phyloP scores from a whole-genome alignment of 37 sponge, comb jelly and placozoan species.

The Agelas oroides region DNA sequence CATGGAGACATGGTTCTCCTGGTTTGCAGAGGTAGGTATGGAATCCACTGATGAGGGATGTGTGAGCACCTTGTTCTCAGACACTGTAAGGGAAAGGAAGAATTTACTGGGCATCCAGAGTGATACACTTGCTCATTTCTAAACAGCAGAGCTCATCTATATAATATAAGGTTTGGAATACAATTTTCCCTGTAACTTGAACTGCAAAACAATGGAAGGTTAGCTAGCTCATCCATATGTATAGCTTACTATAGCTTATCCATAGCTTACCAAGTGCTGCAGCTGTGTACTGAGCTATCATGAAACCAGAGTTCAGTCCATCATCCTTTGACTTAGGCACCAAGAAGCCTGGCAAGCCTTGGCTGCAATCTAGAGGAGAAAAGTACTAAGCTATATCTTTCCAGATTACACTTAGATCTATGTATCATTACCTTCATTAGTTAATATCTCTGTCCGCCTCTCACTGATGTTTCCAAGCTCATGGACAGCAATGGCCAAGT shows the following conservation, averaged over 20 bases:
- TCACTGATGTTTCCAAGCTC: conserved; percentile 92
- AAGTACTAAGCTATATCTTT: no score
- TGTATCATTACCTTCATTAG: not conserved
- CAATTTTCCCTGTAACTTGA: no score
- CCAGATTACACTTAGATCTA: not conserved
- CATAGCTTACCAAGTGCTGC: conserved; percentile 75
- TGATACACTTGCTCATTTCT: no score
- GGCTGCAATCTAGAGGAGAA: not conserved
- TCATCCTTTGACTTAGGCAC: not conserved
- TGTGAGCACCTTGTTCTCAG: conserved; percentile 92
- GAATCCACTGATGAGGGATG: conserved; percentile 94
- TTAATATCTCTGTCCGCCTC: conserved; percentile 70
- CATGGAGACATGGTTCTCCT: conserved; percentile 97
- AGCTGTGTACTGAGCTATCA: conserved; percentile 90
- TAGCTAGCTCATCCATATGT: no score
- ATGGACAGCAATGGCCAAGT: conserved; percentile 90
- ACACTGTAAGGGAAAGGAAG: conserved; percentile 54
- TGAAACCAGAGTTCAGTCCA: conserved; percentile 64
- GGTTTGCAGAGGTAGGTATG: conserved; percentile 83
- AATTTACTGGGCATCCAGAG: not conserved
- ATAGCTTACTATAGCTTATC: no score
- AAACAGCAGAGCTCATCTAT: no score
- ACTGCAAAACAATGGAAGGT: no score
- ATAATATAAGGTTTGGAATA: no score
- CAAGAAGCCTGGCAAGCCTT: conserved; percentile 1